These are phyloP conservation scores for Nasonovia ribisnigri DNA, from an alignment of 2,888 invertebrate genomes.

Conservation along the genomic window DNA sequence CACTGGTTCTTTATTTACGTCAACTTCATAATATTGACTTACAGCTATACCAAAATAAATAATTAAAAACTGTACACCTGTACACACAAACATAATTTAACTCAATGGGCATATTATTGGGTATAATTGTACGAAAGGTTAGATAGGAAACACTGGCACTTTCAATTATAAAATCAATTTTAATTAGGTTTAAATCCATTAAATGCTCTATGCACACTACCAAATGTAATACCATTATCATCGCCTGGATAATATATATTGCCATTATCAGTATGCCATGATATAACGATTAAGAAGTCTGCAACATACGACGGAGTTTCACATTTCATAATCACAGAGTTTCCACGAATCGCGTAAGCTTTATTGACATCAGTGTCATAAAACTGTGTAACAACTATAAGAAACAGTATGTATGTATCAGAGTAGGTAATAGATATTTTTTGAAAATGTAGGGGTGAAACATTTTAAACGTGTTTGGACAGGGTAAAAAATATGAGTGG, in stretches of 20 bases:
- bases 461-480: not conserved
- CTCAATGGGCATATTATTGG: not conserved
- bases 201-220: slow-evolving; percentile 22
- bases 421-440: slow-evolving; percentile 18
- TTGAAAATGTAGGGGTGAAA: not conserved
- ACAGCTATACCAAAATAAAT: slow-evolving; percentile 75
- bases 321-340: slow-evolving; percentile 89
- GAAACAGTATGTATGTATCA: slow-evolving; percentile 29
- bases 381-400: slow-evolving; percentile 82
- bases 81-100: not conserved
- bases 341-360: slow-evolving; percentile 91
- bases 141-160: slow-evolving; percentile 25
- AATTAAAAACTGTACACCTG: not conserved
- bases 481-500: slow-evolving; percentile 4
- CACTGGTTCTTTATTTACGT: slow-evolving; percentile 90
- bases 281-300: slow-evolving; percentile 89
- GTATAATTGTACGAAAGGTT: not conserved
- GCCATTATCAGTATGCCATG: slow-evolving; percentile 87
- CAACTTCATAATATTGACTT: slow-evolving; percentile 84
- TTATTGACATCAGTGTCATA: slow-evolving; percentile 88
- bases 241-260: slow-evolving; percentile 78
- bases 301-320: slow-evolving; percentile 93
- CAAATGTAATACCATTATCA: slow-evolving; percentile 66
- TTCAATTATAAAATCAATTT: not conserved
- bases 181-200: not conserved